Conservation (phyloP, 2,113 vertebrate species). For the Pangasianodon gigas region DNA sequence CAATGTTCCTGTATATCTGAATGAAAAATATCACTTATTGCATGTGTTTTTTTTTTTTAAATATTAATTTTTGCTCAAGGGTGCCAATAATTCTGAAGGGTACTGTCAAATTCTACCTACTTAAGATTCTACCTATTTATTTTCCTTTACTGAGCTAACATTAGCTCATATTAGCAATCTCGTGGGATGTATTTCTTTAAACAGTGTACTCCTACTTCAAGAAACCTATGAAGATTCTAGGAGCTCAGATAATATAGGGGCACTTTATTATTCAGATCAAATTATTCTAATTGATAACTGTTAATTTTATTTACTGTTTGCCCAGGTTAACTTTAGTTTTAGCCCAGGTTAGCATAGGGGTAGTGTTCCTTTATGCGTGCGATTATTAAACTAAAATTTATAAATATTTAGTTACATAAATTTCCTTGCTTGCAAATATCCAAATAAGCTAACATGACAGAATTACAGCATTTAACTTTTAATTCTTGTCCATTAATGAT, state of each 20-base stretch:
- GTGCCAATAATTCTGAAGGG: not conserved
- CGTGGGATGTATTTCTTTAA: not conserved
- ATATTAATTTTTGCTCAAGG: not conserved
- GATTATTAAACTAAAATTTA: not conserved
- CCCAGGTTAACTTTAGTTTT: not conserved
- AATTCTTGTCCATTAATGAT: not conserved
- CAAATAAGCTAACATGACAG: too few relatives aligned
- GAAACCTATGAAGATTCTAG: not conserved
- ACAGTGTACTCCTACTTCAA: not conserved
- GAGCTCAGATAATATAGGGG: not conserved
- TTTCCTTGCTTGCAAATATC: not conserved
- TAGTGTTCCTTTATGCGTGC: not conserved
- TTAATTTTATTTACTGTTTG: not conserved
- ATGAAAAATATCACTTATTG: too few relatives aligned
- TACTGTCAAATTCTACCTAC: not conserved
- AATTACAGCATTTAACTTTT: not conserved
- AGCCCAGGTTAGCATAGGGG: not conserved
- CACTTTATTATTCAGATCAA: not conserved
- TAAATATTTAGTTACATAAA: not conserved
- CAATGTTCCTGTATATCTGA: not conserved
- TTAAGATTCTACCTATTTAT: not conserved
- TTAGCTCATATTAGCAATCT: not conserved
- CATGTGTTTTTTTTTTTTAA: too few relatives aligned
- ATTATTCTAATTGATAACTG: not conserved
- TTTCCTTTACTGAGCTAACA: not conserved